Evolutionary conservation across 2,113 vertebrate genomes (phyloP), one percentile per base, ranked within the genome.

Genomic region (Caranx melampygus): DNA sequence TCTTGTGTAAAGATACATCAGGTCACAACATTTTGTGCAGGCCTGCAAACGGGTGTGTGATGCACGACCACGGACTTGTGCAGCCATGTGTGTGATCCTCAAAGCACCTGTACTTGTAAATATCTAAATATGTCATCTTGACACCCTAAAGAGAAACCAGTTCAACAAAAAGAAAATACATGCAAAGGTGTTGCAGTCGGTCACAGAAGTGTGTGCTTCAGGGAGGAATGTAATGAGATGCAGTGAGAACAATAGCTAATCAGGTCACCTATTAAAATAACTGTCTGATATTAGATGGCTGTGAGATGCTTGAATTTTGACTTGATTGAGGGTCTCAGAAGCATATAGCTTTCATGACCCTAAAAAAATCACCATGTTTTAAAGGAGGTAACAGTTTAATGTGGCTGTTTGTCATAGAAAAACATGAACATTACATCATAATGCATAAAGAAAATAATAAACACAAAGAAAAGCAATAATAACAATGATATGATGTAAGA

Each of bases 161-260:
- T 26, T 26, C 26, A 26, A 26, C 26, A 26, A 26, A 26, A 26
- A 26, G 26, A 26, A 26, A 26, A 26, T 26, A 26, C 26, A 26
- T 26, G 26, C 26, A 26, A 26, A 26, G 26, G 26, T 26, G 26
- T 26, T 26, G 26, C 26, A 26, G 26, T 26, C 26, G 26, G 26
- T 26, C 26, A 2, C 31, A 34, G 34, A 55, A 44, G 44, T 61
- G 26, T 81, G 49, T 20, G 40, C 79, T 34, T 35, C 10, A 35
- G 63, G 18, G 60, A 72, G 54, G 54, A 51, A 31, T 35, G 9
- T 78, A 79, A 85, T 73, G 51, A 76, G 51, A 66, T 80, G 58
- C 40, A 4, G 31, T 52, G 60, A 87, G 66, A 73, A 64, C 44
- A 70, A 85, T 40, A 33, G 57, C 69, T 82, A 86, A 86, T 88